These are phyloP conservation scores for Philhelius pedissequus DNA, from an alignment of 2,888 invertebrate genomes.

Conservation along the genomic window DNA sequence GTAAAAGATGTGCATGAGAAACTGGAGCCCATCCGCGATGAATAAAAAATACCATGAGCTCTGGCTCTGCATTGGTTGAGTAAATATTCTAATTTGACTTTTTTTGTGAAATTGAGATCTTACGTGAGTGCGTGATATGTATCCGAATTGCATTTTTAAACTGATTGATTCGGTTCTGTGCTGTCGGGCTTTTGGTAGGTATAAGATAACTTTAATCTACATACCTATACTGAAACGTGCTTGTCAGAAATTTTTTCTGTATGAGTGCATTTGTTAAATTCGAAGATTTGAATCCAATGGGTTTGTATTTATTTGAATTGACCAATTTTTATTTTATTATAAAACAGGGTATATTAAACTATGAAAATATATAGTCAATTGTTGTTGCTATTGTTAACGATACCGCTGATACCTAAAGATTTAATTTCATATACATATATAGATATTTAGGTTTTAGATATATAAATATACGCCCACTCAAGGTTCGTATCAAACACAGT, in stretches of 20 bases:
- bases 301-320: not conserved
- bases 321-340: not conserved
- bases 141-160: conserved; percentile 26
- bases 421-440: too few relatives aligned
- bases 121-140: conserved; percentile 53
- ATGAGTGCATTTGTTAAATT: not conserved
- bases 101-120: conserved; percentile 42
- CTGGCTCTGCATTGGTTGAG: conserved; percentile 26
- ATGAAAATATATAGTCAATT: too few relatives aligned
- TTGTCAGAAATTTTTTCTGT: not conserved
- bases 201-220: not conserved
- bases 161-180: conserved; percentile 17
- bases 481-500: too few relatives aligned
- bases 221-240: not conserved
- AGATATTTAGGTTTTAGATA: too few relatives aligned
- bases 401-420: too few relatives aligned
- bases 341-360: not conserved
- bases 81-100: conserved; percentile 56
- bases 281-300: not conserved
- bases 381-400: too few relatives aligned
- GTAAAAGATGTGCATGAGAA: conserved; percentile 40
- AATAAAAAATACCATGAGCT: conserved; percentile 8
- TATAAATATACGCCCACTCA: too few relatives aligned
- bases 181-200: not conserved
- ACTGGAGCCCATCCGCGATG: conserved; percentile 28